These are phyloP conservation scores for Caenorhabditis sp. DNA, from an alignment of 2,888 invertebrate genomes.

Conservation along the genomic window DNA sequence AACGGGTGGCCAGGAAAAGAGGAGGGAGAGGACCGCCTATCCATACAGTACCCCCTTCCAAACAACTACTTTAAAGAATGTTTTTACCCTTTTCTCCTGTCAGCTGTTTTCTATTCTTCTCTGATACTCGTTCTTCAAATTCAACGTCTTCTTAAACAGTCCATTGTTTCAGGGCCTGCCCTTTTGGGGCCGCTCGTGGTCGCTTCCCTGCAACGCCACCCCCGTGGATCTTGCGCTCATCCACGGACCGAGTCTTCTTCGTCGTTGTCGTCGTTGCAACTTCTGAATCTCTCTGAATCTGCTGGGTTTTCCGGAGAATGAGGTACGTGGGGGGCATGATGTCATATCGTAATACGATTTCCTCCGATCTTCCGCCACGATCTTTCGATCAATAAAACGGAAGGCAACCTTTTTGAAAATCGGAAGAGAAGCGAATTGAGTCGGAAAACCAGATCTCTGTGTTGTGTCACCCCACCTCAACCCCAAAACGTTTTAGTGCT, in stretches of 20 bases:
- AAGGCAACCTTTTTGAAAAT: conserved; percentile 40
- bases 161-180: conserved; percentile 60
- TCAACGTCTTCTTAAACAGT: not conserved
- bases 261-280: conserved; percentile 34
- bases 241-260: conserved; percentile 10
- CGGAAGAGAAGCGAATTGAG: conserved; percentile 10
- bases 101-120: not conserved
- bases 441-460: conserved; percentile 42
- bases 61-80: conserved; percentile 42
- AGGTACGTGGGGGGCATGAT: conserved; percentile 27
- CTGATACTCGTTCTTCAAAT: not conserved
- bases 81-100: not conserved
- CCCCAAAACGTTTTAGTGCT: conserved; percentile 43
- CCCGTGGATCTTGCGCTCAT: conserved; percentile 39
- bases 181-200: conserved; percentile 64
- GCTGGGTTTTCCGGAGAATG: conserved; percentile 48
- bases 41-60: conserved; percentile 21
- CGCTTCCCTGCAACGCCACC: conserved; percentile 48
- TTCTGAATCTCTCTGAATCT: not conserved
- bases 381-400: conserved; percentile 13
- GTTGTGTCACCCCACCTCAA: conserved; percentile 24
- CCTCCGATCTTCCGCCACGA: conserved; percentile 8
- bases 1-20: conserved; percentile 20
- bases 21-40: conserved; percentile 17
- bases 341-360: conserved; percentile 7